Percentiles rank a stretch among this genome's conserved stretches.
phyloP scores from a whole-genome alignment of 2,797 vertebrate genomes.

The Emys orbicularis region DNA sequence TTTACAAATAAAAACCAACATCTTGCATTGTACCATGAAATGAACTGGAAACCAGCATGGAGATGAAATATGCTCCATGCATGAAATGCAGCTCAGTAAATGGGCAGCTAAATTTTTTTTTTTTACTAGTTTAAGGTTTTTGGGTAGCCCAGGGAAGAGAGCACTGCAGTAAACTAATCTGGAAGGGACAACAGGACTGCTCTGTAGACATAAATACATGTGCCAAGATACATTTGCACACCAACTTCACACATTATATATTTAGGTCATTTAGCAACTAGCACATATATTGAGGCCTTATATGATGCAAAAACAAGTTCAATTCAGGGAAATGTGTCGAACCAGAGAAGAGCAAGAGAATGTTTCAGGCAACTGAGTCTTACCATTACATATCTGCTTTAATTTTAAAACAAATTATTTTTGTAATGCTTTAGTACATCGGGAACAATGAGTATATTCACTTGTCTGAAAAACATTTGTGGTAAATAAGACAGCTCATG shows the following conservation, averaged over 20 bases:
- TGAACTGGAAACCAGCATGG: background rate
- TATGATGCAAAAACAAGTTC: background rate
- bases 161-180: constrained; percentile 41
- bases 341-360: background rate
- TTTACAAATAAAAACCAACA: background rate
- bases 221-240: constrained; percentile 59
- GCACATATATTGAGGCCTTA: background rate
- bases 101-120: constrained; percentile 52
- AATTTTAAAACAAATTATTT: background rate
- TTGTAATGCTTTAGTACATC: background rate
- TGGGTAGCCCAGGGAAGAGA: constrained; percentile 43
- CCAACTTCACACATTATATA: constrained; percentile 4
- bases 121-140: constrained; percentile 60
- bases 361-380: background rate
- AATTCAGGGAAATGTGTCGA: constrained; percentile 1
- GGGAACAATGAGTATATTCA: background rate
- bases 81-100: background rate
- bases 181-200: background rate
- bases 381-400: background rate
- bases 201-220: accelerated
- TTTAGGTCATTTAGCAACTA: background rate
- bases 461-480: background rate
- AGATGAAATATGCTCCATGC: background rate
- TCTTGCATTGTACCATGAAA: background rate
- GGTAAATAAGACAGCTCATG: background rate